Evolutionary conservation across 2,888 invertebrate species (phyloP).

Genomic region (Plebejus anna): DNA sequence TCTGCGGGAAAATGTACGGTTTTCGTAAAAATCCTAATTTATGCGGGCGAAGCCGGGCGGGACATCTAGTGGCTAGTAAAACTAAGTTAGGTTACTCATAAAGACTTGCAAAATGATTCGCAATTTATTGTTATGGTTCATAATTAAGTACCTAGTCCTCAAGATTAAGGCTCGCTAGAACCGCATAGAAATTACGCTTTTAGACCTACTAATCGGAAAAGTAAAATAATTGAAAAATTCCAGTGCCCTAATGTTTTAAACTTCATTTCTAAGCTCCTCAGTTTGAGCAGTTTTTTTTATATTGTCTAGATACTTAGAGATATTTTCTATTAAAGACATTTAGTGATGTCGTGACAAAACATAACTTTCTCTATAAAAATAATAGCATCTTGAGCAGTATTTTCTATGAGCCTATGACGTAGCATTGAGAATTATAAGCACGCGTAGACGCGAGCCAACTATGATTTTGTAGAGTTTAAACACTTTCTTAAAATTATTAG

Average conservation of each 20-base stretch:
- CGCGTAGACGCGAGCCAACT: background rate
- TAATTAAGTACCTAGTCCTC: no score
- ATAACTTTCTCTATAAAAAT: conserved; percentile 22
- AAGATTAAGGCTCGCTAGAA: no score
- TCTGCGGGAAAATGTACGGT: no score
- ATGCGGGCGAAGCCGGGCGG: no score
- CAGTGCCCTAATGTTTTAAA: no score
- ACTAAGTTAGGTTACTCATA: background rate
- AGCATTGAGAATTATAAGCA: background rate
- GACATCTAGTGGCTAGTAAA: conserved; percentile 4
- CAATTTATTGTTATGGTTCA: background rate
- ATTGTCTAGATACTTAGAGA: background rate
- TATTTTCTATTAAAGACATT: background rate
- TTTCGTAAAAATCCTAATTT: no score
- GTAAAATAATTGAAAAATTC: no score
- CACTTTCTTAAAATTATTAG: no score
- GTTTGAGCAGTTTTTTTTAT: no score
- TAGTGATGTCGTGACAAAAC: background rate
- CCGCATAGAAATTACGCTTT: no score
- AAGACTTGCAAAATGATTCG: background rate
- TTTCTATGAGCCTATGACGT: conserved; percentile 11
- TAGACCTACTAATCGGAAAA: no score
- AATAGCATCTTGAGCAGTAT: background rate
- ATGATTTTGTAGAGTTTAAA: background rate
- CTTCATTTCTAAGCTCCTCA: no score